Evolutionary conservation across 92 coral and sea anemone species (phyloP).

Genomic region (Montipora capitata): DNA sequence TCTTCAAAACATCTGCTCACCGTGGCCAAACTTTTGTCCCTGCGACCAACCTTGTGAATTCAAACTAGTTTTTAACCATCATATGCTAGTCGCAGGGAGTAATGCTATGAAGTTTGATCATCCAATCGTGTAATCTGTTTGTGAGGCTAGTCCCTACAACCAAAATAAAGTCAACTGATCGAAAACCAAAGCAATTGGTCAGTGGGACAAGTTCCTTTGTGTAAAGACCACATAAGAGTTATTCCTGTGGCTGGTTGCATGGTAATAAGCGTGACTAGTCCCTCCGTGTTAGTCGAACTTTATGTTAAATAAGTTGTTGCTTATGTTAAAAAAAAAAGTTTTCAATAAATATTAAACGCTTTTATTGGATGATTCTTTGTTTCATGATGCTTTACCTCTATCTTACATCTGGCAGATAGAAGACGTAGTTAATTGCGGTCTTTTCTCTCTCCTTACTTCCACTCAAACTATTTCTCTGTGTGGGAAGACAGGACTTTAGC

Average conservation of each 20-base stretch:
- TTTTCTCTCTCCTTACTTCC: no score
- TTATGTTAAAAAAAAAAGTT: constrained; percentile 16
- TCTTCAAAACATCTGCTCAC: no score
- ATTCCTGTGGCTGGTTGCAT: constrained; percentile 24
- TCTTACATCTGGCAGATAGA: constrained; percentile 39
- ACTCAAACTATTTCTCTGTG: constrained; percentile 3
- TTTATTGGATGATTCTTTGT: constrained; percentile 25
- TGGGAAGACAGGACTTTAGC: constrained; percentile 35
- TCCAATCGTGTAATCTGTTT: neutral
- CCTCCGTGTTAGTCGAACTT: constrained; percentile 22
- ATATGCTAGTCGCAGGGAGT: no score
- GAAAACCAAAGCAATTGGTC: neutral
- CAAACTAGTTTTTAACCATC: no score
- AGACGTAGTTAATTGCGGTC: neutral
- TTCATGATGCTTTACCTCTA: constrained; percentile 24
- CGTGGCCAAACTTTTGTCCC: no score
- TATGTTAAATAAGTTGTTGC: constrained; percentile 33
- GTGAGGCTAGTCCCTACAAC: constrained; percentile 12
- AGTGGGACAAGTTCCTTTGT: neutral
- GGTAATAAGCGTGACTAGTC: constrained; percentile 21
- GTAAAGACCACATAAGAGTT: constrained; percentile 21
- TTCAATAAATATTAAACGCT: constrained; percentile 21
- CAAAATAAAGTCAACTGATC: constrained; percentile 13
- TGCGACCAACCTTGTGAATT: no score
- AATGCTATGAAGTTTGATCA: no score